Base-by-base conservation (phyloP, 92 coral and sea anemone species). In the Virgularia gustaviana region DNA sequence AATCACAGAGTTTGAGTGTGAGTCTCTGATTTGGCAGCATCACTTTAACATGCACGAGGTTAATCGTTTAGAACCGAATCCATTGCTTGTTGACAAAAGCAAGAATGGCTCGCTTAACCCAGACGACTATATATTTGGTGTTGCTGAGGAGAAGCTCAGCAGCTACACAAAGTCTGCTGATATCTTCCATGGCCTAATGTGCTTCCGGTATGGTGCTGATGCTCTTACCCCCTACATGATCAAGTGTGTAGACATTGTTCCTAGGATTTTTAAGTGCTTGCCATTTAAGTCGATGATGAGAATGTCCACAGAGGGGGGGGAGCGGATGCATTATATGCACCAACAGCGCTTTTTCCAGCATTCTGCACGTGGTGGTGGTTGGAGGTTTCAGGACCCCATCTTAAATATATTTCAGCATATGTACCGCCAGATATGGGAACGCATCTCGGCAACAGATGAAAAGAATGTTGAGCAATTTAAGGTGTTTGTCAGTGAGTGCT, bases 231-330 rank as follows among this genome's bases (percentile, higher is more conserved):
- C 66, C 9, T 77, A 77, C 37, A 58, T 64, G 51, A 65, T 63
- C 33, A 77, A 70, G 30, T 38, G 71, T 20, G 75, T 78, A 54
- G 85, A 81, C 24, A 57, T 74, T 33, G 74, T 81, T 41, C 81
- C 81, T 39, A 41, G 66, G 32, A 11, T 75, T 13, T 64, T 83
- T 8, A 57, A 72, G 68, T 78, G 72, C n/a, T 55, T 80, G 0
- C 85, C 83, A 3, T 85, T 85, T 36, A 81, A 80, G 35, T 80
- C 85, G 8, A 66, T 85, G 27, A 71, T 85, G 34, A 79, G 79
- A 5, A 59, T 82, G 28, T 62, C 81, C 22, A 86, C 90, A 2
- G 86, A 86, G 72, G 83, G 86, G 23, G 90, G 86, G 19, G 86
- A 86, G 55, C 76, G 71, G 2, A 38, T 79, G 57, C 84, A 81